Percentiles rank a stretch among this genome's conserved stretches.
phyloP scores from a whole-genome alignment of 2,797 vertebrate genomes.

The Megalops cyprinoides region DNA sequence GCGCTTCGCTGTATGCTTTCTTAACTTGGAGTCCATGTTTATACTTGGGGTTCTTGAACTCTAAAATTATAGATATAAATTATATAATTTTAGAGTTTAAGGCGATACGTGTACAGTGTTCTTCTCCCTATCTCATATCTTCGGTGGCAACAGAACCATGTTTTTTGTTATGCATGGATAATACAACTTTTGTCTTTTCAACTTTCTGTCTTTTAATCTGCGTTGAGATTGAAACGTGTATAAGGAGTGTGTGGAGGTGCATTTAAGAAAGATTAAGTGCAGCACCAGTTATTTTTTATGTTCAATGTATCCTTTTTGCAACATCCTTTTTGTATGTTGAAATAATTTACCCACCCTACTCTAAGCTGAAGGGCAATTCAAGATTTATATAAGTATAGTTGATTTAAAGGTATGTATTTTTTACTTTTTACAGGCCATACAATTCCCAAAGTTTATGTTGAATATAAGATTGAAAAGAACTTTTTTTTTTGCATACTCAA shows the following conservation, averaged over 20 bases:
- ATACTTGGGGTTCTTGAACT: slow-evolving; percentile 76
- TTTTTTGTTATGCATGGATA: slow-evolving; percentile 42
- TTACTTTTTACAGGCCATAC: background rate
- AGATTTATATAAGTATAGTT: no score
- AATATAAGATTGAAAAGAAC: background rate
- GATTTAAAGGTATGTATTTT: no score
- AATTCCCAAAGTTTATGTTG: background rate
- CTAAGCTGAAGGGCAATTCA: background rate
- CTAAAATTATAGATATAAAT: slow-evolving; percentile 82
- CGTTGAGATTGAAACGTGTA: slow-evolving; percentile 34
- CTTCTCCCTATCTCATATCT: slow-evolving; percentile 61
- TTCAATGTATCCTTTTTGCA: slow-evolving; percentile 6
- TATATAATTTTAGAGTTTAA: slow-evolving; percentile 57
- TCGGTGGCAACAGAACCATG: slow-evolving; percentile 44
- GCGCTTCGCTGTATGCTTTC: slow-evolving; percentile 72
- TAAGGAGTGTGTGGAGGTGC: slow-evolving; percentile 5
- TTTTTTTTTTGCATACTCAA: background rate
- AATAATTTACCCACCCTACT: background rate
- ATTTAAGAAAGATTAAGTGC: background rate
- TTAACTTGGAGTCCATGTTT: slow-evolving; percentile 81
- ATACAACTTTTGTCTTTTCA: no score
- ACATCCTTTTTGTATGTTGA: no score
- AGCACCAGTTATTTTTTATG: background rate
- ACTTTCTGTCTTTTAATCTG: slow-evolving; percentile 22
- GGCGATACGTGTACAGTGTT: slow-evolving; percentile 56